Evolutionary conservation across 1,140 invertebrate species (phyloP), one percentile per base, ranked within the genome.

Genomic region (Calosoma granatense): DNA sequence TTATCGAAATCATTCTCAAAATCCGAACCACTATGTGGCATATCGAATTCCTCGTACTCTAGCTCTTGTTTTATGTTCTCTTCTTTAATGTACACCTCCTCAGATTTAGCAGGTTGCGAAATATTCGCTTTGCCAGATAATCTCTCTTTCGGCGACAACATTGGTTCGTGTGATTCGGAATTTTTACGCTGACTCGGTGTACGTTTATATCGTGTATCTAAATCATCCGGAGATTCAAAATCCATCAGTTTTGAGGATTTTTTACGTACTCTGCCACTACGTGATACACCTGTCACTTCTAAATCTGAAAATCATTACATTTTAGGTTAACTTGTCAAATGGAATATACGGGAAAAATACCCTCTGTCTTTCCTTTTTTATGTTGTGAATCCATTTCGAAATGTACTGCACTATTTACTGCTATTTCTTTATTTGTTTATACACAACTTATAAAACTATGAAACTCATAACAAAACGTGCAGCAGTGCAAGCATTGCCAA

Each of bases 231-330:
- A 0, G 89, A 90, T 67, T 94, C 90, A 74, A 93, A 94, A 70
- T 94, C 92, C 70, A 92, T 86, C 11, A 97, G 74, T 71, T 96
- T 96, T 0, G 92, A 92, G 4, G 92, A 95, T 71, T 96, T 96
- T 74, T 96, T 96, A 39, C 92, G 77, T 0, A 96, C 90, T 47
- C 92, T 76, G 17, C 91, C 92, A 65, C 90, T 93, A 54, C 89
- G 77, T 2, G 90, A 93, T 20, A 93, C 82, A 22, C 88, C 89
- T 51, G 87, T 88, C 19, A 90, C 86, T 74, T 90, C 87, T 66
- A 89, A 75, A 76, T 88, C 86, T 86, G n/a, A n/a, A n/a, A n/a
- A 36, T 36, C n/a, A 36, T 9, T n/a, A 36, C n/a, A 36, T 36
- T 36, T 36, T n/a, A 36, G n/a, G n/a, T 36, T 36, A 36, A 36